phyloP scores from a whole-genome alignment of 2,797 vertebrate species.

The Sebastes melanostomus region DNA sequence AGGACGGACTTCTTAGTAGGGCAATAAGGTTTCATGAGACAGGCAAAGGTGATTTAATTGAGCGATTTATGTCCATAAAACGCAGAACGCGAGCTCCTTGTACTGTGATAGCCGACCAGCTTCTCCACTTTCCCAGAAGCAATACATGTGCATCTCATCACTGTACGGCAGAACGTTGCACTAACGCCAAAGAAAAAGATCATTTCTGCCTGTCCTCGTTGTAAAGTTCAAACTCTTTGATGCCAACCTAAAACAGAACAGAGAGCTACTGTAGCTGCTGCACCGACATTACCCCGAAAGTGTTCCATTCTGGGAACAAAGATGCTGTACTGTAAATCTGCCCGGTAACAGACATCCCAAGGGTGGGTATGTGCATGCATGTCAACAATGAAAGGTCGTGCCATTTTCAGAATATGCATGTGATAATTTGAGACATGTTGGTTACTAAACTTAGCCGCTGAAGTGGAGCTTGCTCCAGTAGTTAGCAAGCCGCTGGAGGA shows the following conservation, averaged over 20 bases:
- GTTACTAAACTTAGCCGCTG: slow-evolving; percentile 62
- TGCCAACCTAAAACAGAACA: slow-evolving; percentile 41
- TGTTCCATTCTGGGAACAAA: slow-evolving; percentile 57
- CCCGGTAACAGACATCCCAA: slow-evolving; percentile 65
- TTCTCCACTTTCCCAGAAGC: slow-evolving; percentile 28
- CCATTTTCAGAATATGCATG: slow-evolving; percentile 63
- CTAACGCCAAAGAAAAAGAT: slow-evolving; percentile 20
- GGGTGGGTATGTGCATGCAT: slow-evolving; percentile 60
- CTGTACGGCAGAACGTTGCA: slow-evolving; percentile 19
- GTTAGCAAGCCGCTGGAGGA: slow-evolving; percentile 50
- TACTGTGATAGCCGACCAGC: slow-evolving; percentile 17
- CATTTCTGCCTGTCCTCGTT: slow-evolving; percentile 34
- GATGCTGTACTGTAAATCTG: slow-evolving; percentile 60
- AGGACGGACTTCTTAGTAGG: slow-evolving; percentile 8
- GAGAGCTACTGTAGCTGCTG: slow-evolving; percentile 22
- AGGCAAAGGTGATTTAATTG: slow-evolving; percentile 61
- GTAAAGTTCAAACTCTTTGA: slow-evolving; percentile 51
- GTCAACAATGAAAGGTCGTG: slow-evolving; percentile 67
- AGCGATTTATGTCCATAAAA: slow-evolving; percentile 60
- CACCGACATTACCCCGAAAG: slow-evolving; percentile 51
- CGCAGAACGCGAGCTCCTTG: slow-evolving; percentile 31
- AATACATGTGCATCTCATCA: slow-evolving; percentile 61
- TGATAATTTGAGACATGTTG: slow-evolving; percentile 71
- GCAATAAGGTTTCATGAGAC: slow-evolving; percentile 59
- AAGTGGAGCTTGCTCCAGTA: slow-evolving; percentile 59